phyloP scores from a whole-genome alignment of 1,140 invertebrate genomes.

The Caenorhabditis latens region DNA sequence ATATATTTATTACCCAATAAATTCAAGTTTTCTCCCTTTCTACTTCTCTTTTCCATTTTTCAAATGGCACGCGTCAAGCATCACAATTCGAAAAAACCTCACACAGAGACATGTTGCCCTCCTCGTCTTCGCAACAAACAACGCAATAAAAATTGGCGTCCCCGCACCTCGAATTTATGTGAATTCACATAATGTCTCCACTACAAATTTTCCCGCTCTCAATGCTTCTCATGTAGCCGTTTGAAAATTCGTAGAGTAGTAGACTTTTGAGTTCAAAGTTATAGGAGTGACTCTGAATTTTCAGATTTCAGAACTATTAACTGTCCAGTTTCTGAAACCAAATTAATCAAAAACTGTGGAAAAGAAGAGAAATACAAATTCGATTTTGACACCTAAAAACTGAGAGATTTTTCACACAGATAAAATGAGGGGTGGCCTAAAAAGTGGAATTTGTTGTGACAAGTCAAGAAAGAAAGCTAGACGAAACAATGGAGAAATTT shows the following conservation, averaged over 20 bases:
- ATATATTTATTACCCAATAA: neutral
- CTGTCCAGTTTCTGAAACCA: too few species aligned
- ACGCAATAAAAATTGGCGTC: constrained; percentile 51
- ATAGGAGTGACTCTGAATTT: too few species aligned
- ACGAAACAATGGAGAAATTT: neutral
- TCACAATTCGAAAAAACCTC: constrained; percentile 17
- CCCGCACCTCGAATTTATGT: constrained; percentile 50
- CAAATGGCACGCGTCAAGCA: constrained; percentile 50
- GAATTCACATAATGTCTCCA: constrained; percentile 44
- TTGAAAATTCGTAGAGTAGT: neutral
- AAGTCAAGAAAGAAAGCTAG: constrained; percentile 24
- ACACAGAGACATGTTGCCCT: constrained; percentile 5
- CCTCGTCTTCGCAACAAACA: constrained; percentile 48
- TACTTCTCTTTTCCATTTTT: constrained; percentile 10
- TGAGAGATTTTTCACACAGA: constrained; percentile 3
- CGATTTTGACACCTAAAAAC: constrained; percentile 29
- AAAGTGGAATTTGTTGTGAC: constrained; percentile 38
- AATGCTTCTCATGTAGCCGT: neutral
- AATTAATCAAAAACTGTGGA: too few species aligned
- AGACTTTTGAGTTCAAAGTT: neutral
- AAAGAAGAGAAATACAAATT: too few species aligned
- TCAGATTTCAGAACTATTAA: too few species aligned
- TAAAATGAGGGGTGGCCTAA: constrained; percentile 16
- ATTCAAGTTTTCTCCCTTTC: neutral
- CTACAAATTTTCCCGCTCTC: neutral